Percentiles rank a stretch among this genome's conserved stretches.
phyloP scores from a whole-genome alignment of 1,140 invertebrate genomes.

The Anadara kagoshimensis region DNA sequence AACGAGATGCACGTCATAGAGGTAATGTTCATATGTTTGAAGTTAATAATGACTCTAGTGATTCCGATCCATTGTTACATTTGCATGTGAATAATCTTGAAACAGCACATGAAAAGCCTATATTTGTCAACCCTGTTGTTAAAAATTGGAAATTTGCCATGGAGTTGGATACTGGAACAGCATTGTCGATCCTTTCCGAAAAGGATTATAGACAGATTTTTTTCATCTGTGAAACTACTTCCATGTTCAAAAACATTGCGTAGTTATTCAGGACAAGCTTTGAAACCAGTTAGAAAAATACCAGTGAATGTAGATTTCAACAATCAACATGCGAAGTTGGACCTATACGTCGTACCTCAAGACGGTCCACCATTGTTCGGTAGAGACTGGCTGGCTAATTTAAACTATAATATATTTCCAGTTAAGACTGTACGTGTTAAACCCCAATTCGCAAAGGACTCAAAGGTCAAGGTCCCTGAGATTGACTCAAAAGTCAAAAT shows the following conservation, averaged over 20 bases:
- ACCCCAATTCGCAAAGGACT: too few species aligned
- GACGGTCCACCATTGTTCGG: background rate
- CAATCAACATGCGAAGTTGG: background rate
- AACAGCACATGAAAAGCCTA: too few species aligned
- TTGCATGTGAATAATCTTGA: background rate
- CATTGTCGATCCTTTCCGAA: too few species aligned
- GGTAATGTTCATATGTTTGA: background rate
- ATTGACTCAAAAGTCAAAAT: too few species aligned
- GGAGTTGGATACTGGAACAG: too few species aligned
- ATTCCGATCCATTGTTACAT: background rate
- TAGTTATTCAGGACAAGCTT: background rate
- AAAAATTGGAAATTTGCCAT: too few species aligned
- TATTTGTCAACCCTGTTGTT: too few species aligned
- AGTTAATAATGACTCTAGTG: background rate
- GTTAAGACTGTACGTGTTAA: background rate
- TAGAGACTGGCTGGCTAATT: slow-evolving; percentile 5
- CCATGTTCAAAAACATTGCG: background rate
- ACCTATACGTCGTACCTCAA: too few species aligned
- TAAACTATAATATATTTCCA: background rate
- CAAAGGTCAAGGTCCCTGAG: too few species aligned
- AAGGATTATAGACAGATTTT: too few species aligned
- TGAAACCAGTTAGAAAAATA: background rate
- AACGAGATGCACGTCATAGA: background rate
- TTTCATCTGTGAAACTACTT: background rate
- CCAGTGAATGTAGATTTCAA: background rate